Conservation (phyloP, 2,888 invertebrate genomes). For the Orchestes rusci region DNA sequence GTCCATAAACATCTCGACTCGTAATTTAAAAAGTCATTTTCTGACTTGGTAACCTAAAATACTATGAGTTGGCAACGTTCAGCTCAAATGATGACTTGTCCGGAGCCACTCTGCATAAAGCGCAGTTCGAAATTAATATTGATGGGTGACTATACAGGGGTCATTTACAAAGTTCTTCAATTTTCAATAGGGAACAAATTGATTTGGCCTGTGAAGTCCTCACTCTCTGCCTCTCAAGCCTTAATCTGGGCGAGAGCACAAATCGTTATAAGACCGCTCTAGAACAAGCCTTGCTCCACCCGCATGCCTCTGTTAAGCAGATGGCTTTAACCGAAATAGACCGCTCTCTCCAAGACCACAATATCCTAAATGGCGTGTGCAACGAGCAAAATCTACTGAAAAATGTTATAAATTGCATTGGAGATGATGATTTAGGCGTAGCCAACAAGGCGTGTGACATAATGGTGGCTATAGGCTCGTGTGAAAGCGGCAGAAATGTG, state of each 20-base stretch:
- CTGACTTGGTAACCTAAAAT: no score
- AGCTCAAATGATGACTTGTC: no score
- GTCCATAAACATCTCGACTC: no score
- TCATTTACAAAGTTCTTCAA: no score
- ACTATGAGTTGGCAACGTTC: no score
- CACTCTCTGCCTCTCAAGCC: slow-evolving; percentile 55
- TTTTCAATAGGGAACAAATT: slow-evolving; percentile 51
- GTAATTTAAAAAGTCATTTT: no score
- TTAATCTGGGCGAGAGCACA: slow-evolving; percentile 54
- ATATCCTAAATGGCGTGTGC: slow-evolving; percentile 34
- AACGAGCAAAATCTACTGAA: slow-evolving; percentile 44
- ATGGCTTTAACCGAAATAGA: slow-evolving; percentile 58
- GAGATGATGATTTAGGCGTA: slow-evolving; percentile 53
- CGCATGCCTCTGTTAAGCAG: slow-evolving; percentile 53
- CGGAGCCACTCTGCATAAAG: no score
- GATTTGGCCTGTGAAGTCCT: slow-evolving; percentile 60
- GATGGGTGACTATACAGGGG: no score
- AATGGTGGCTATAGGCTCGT: slow-evolving; percentile 46
- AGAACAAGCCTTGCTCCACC: slow-evolving; percentile 57
- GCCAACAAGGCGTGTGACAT: slow-evolving; percentile 54
- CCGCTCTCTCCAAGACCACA: slow-evolving; percentile 34
- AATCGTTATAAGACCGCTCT: slow-evolving; percentile 53
- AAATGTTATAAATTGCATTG: slow-evolving; percentile 51
- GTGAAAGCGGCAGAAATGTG: slow-evolving; percentile 43
- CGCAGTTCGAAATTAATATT: no score